A percentile compares a stretch with the other conserved stretches of the same genome.
Conservation (phyloP, 2,888 invertebrate genomes). For the Cylloceria caligata region DNA sequence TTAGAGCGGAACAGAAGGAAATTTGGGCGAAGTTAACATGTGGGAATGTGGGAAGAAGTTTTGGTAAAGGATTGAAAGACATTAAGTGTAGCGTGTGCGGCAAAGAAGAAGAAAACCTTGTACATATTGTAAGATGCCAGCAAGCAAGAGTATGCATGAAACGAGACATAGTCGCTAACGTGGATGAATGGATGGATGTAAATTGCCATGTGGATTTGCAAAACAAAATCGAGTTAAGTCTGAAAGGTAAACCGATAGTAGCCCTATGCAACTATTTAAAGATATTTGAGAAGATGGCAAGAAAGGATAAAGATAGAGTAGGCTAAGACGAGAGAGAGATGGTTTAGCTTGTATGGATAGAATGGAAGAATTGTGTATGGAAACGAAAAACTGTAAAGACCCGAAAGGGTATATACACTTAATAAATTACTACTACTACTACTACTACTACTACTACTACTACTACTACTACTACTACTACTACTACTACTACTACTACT, state of each 20-base stretch:
- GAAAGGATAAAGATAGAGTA: background rate
- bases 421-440: too few species aligned
- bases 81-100: conserved; percentile 38
- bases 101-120: conserved; percentile 10
- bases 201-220: background rate
- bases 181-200: conserved; percentile 15
- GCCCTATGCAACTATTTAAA: conserved; percentile 8
- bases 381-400: conserved; percentile 11
- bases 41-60: conserved; percentile 36
- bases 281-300: background rate
- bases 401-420: conserved; percentile 15
- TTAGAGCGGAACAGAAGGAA: conserved; percentile 20
- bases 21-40: conserved; percentile 54
- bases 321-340: background rate
- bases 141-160: conserved; percentile 16
- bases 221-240: background rate
- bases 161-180: conserved; percentile 1
- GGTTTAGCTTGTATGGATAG: background rate
- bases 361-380: background rate
- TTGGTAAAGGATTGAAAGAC: conserved; percentile 27
- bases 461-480: too few species aligned
- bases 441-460: too few species aligned
- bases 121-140: conserved; percentile 42
- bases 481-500: too few species aligned
- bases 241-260: conserved; percentile 6